Percentiles rank a stretch among this genome's conserved stretches.
phyloP scores from a whole-genome alignment of 1,140 invertebrate species.

The Cyrtorhinus lividipennis region DNA sequence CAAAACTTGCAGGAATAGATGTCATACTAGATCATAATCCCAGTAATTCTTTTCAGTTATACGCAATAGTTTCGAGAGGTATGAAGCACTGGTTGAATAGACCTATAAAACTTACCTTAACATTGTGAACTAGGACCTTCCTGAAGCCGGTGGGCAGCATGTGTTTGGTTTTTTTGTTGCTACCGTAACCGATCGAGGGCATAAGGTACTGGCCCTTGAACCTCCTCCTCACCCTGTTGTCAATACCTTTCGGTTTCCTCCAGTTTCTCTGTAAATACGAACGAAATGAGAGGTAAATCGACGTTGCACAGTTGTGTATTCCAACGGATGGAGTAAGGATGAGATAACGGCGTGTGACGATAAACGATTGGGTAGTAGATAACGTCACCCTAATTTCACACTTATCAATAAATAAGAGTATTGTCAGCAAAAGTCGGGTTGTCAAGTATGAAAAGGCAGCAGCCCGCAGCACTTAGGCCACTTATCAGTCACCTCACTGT shows the following conservation, averaged over 20 bases:
- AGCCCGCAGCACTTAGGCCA: too few species aligned
- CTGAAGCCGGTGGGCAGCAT: conserved; percentile 95
- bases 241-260: conserved; percentile 96
- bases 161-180: conserved; percentile 82
- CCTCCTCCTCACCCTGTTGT: conserved; percentile 93
- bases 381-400: background rate
- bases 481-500: too few species aligned
- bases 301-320: background rate
- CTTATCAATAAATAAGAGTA: too few species aligned
- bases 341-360: too few species aligned
- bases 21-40: too few species aligned
- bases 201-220: conserved; percentile 98
- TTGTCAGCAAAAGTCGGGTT: too few species aligned
- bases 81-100: too few species aligned
- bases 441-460: too few species aligned
- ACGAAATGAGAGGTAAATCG: conserved; percentile 12
- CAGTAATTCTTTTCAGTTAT: too few species aligned
- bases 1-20: too few species aligned
- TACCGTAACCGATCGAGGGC: conserved; percentile 99
- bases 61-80: too few species aligned
- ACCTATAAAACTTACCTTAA: conserved; percentile 58
- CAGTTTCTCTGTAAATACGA: conserved; percentile 38
- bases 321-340: background rate
- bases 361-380: background rate
- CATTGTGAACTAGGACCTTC: conserved; percentile 78